A percentile compares a stretch with the other conserved stretches of the same genome.
Evolutionary conservation across 2,888 invertebrate genomes (phyloP).

Genomic region (Eubasilissa splendida): DNA sequence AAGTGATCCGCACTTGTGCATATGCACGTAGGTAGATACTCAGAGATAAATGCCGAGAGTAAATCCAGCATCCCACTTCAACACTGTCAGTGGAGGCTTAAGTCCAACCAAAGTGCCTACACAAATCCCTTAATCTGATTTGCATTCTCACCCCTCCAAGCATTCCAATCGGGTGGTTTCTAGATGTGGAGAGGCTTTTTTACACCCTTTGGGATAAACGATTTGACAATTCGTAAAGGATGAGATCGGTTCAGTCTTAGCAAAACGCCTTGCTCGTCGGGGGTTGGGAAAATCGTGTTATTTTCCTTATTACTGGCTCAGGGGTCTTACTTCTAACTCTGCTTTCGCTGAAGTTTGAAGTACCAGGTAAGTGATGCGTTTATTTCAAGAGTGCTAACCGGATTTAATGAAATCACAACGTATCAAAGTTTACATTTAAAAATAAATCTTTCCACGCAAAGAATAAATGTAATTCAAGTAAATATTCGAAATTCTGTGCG

Average conservation of each 20-base stretch:
- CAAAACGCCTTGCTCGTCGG: not conserved
- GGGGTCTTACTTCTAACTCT: too few species aligned
- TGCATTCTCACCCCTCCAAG: conserved; percentile 35
- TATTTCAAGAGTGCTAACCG: too few species aligned
- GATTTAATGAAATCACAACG: too few species aligned
- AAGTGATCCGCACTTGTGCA: not conserved
- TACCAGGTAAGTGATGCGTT: too few species aligned
- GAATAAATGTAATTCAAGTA: too few species aligned
- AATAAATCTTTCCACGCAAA: too few species aligned
- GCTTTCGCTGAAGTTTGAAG: too few species aligned
- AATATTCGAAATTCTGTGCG: too few species aligned
- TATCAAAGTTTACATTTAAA: too few species aligned
- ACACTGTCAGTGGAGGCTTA: not conserved
- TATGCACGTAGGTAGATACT: not conserved
- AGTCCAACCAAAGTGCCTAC: conserved; percentile 37
- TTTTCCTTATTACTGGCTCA: too few species aligned
- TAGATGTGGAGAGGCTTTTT: conserved; percentile 9
- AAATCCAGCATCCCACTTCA: conserved; percentile 27
- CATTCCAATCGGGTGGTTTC: conserved; percentile 25
- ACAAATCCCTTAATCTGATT: conserved; percentile 38
- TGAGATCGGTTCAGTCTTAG: conserved; percentile 16
- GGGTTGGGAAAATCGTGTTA: too few species aligned
- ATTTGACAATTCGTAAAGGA: conserved; percentile 31
- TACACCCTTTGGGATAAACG: conserved; percentile 34
- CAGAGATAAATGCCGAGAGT: conserved; percentile 11